Conservation (phyloP, 1,140 invertebrate genomes). For the Chionoecetes opilio region DNA sequence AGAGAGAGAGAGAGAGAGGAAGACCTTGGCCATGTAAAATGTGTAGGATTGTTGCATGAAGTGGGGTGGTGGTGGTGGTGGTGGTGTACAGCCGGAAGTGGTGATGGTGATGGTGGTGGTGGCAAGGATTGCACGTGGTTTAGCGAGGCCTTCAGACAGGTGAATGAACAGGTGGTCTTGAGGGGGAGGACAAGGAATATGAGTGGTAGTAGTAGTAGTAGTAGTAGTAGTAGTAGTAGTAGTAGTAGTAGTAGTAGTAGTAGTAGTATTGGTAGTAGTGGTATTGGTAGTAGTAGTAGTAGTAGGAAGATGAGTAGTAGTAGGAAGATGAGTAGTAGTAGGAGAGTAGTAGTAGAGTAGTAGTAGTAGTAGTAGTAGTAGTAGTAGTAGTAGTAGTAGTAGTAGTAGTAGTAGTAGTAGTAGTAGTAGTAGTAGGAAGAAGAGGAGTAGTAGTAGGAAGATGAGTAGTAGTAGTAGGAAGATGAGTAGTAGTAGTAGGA, state of each 20-base stretch:
- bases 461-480: constrained; percentile 8
- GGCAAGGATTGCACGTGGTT: neutral
- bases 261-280: neutral
- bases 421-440: neutral
- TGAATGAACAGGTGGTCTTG: neutral
- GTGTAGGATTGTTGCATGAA: neutral
- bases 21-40: neutral
- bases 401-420: neutral
- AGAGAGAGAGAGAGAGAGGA: constrained; percentile 7
- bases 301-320: neutral
- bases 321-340: neutral
- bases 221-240: neutral
- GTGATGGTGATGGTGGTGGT: neutral
- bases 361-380: constrained; percentile 30
- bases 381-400: constrained; percentile 9
- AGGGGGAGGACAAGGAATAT: no score
- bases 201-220: constrained; percentile 11
- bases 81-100: neutral
- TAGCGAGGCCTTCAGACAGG: neutral
- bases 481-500: constrained; percentile 3
- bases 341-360: neutral
- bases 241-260: neutral
- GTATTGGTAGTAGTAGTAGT: neutral
- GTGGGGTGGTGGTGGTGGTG: neutral
- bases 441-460: neutral